Percentiles rank a stretch among this genome's conserved stretches.
Evolutionary conservation across 2,888 invertebrate species (phyloP).

Genomic region (Nineta flava): DNA sequence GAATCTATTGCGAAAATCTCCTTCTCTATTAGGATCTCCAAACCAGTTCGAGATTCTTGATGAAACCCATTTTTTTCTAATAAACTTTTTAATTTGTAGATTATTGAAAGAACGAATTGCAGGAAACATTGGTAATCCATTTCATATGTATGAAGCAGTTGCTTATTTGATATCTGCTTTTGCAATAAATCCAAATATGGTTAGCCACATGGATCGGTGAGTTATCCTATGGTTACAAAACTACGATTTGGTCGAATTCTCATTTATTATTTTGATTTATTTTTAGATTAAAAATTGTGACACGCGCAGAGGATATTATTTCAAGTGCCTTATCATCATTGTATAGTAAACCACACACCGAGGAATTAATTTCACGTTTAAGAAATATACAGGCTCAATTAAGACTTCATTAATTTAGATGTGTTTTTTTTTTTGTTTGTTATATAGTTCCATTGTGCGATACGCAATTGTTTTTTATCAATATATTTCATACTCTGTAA

Average conservation of each 20-base stretch:
- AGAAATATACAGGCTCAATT: slow-evolving; percentile 39
- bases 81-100: slow-evolving; percentile 11
- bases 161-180: slow-evolving; percentile 55
- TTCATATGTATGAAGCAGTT: slow-evolving; percentile 66
- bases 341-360: slow-evolving; percentile 56
- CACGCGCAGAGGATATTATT: slow-evolving; percentile 57
- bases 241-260: neutral
- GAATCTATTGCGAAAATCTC: no score
- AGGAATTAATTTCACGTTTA: slow-evolving; percentile 39
- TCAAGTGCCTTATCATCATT: slow-evolving; percentile 58
- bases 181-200: slow-evolving; percentile 41
- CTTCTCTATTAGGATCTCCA: no score
- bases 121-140: slow-evolving; percentile 70
- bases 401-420: slow-evolving; percentile 16
- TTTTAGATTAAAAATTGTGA: slow-evolving; percentile 48
- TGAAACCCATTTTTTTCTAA: neutral
- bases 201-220: slow-evolving; percentile 33
- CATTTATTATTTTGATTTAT: slow-evolving; percentile 10
- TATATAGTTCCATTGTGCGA: neutral
- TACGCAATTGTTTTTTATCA: neutral
- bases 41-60: no score
- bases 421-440: neutral
- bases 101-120: slow-evolving; percentile 64
- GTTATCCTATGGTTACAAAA: neutral
- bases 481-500: no score